Base-by-base conservation (phyloP, 2,888 invertebrate genomes). In the Ochropleura plecta region DNA sequence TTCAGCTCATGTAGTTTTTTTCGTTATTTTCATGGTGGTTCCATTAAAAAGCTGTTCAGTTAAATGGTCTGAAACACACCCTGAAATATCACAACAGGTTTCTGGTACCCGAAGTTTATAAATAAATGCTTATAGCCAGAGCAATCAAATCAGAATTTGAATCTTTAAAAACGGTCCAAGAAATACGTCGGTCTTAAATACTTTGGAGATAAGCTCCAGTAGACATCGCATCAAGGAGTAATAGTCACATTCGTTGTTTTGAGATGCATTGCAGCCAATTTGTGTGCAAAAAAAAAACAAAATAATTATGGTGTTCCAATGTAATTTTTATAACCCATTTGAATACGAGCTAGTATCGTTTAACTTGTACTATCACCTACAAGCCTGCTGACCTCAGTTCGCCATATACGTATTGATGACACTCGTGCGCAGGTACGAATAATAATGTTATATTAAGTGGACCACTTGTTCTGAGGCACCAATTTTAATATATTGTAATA, bases 321-420 rank as follows among this genome's bases (percentile, higher is more conserved):
- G 59, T 9, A n/a, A 9, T n/a, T 64, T 30, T 46, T 64, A 14
- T 30, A 57, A 18, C n/a, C 8, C 10, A 59, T 9, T 49, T 3
- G 4, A 30, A 20, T 40, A 55, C 40, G n/a, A 55, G 44, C 14
- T 64, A 40, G 2, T 30, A 30, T 63, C 60, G n/a, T 62, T 6
- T 82, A 48, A 59, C 81, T 84, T 82, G 82, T 53, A 73, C 73
- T 64, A 64, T 68, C 9, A 59, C 62, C 30, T 18, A 63, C n/a
- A 65, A 73, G 74, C 73, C 76, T 63, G 76, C 79, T 83, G 87
- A 86, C 87, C 87, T 88, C 85, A 78, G 66, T 57, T 62, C 30
- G 57, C 87, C 88, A 76, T 86, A 85, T 85, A 67, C 30, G 85
- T 78, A 73, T 78, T 69, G 88, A 87, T 79, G 87, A 84, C 81